Percentiles rank a stretch among this genome's conserved stretches.
These are phyloP conservation scores for Uromys caudimaculatus DNA, from an alignment of 2,797 vertebrate genomes.

Conservation along the genomic window DNA sequence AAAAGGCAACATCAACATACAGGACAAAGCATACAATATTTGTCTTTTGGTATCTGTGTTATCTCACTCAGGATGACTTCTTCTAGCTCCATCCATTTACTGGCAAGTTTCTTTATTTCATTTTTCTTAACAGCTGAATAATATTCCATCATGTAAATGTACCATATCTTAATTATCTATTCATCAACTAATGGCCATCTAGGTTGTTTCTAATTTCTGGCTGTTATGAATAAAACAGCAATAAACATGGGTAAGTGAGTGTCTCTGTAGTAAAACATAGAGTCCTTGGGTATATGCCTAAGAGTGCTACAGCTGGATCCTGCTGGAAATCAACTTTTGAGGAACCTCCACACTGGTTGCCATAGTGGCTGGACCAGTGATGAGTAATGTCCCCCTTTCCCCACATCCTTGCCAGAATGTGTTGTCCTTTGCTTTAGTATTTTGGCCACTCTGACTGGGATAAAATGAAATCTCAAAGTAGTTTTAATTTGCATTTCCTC, in stretches of 20 bases:
- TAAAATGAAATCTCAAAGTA: not conserved
- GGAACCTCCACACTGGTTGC: not conserved
- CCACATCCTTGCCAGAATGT: not conserved
- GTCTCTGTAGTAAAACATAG: not conserved
- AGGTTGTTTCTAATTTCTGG: not conserved
- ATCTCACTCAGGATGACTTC: not conserved
- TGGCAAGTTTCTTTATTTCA: not conserved
- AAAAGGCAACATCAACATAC: not conserved
- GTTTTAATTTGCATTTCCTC: not conserved
- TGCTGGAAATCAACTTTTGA: not conserved
- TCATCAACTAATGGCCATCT: not conserved
- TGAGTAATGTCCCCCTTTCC: not conserved
- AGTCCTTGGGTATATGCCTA: not conserved
- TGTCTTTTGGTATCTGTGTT: not conserved
- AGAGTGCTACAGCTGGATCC: not conserved
- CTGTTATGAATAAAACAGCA: not conserved
- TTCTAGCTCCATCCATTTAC: not conserved
- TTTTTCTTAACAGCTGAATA: not conserved
- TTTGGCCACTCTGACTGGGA: not conserved
- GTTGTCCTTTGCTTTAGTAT: not conserved
- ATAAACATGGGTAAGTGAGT: not conserved
- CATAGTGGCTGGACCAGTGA: not conserved
- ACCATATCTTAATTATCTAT: not conserved
- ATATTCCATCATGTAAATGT: not conserved
- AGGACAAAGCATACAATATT: not conserved